A percentile compares a stretch with the other conserved stretches of the same genome.
phyloP scores from a whole-genome alignment of 2,797 vertebrate genomes.

The Hozukius guyotensis region DNA sequence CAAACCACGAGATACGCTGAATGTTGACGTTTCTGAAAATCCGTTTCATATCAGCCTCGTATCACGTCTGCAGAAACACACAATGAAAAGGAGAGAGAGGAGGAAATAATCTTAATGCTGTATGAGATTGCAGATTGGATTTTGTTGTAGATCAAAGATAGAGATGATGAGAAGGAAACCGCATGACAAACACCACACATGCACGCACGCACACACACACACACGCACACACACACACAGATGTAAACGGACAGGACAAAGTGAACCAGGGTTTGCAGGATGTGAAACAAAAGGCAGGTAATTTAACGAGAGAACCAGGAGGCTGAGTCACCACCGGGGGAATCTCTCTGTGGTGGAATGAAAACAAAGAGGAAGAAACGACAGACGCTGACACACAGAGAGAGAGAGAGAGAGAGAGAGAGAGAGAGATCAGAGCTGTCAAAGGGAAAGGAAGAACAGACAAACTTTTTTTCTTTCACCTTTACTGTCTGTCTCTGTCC shows the following conservation, averaged over 20 bases:
- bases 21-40: too few relatives aligned
- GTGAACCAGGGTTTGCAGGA: neutral
- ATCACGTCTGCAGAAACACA: too few relatives aligned
- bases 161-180: neutral
- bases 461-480: conserved; percentile 32
- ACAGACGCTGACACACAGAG: neutral
- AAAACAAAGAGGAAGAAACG: neutral
- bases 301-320: neutral
- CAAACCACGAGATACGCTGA: too few relatives aligned
- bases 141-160: conserved; percentile 1
- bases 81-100: neutral
- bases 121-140: neutral
- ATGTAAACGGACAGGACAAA: neutral
- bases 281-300: neutral
- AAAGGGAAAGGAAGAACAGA: conserved; percentile 28
- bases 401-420: neutral
- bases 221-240: neutral
- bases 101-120: neutral
- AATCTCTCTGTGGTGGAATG: neutral
- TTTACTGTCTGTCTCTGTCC: conserved; percentile 31
- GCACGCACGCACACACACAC: neutral
- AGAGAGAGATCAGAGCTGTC: conserved; percentile 34
- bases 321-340: conserved; percentile 14
- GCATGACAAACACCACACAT: neutral
- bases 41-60: too few relatives aligned